Conservation (phyloP, 2,888 invertebrate species). For the Drosophila pegasa region DNA sequence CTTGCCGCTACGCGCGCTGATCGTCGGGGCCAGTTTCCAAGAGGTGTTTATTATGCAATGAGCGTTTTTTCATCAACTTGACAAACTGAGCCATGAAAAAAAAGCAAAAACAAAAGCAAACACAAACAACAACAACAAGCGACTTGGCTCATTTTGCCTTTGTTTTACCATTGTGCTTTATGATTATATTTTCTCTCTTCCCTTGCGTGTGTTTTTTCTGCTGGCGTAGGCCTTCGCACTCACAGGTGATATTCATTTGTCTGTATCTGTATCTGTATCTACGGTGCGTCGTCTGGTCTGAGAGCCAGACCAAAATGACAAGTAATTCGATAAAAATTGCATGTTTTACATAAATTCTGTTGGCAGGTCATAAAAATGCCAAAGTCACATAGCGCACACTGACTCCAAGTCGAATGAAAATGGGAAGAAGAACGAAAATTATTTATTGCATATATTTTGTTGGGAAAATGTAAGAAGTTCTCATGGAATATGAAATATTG, state of each 20-base stretch:
- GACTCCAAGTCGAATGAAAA: constrained; percentile 21
- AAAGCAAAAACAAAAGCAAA: background rate
- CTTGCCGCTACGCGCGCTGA: constrained; percentile 66
- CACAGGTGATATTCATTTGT: constrained; percentile 45
- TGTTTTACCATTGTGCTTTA: constrained; percentile 51
- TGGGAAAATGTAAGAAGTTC: background rate
- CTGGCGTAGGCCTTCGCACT: constrained; percentile 32
- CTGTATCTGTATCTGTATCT: constrained; percentile 44
- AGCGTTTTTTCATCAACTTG: constrained; percentile 80
- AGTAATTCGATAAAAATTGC: constrained; percentile 73
- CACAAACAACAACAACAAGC: constrained; percentile 35
- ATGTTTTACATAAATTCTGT: constrained; percentile 71
- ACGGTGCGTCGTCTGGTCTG: constrained; percentile 35
- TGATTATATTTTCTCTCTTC: constrained; percentile 33
- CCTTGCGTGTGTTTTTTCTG: constrained; percentile 14
- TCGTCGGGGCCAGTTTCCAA: constrained; percentile 43
- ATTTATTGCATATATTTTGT: background rate
- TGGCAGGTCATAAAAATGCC: constrained; percentile 46
- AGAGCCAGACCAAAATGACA: constrained; percentile 53
- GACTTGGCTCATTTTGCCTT: constrained; percentile 50
- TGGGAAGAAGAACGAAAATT: background rate
- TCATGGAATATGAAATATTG: background rate
- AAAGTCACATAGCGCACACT: constrained; percentile 38
- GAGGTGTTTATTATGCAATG: constrained; percentile 84
- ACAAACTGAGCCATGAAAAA: constrained; percentile 70